Base-by-base conservation (phyloP, 2,888 invertebrate genomes). In the Axea sp. region DNA sequence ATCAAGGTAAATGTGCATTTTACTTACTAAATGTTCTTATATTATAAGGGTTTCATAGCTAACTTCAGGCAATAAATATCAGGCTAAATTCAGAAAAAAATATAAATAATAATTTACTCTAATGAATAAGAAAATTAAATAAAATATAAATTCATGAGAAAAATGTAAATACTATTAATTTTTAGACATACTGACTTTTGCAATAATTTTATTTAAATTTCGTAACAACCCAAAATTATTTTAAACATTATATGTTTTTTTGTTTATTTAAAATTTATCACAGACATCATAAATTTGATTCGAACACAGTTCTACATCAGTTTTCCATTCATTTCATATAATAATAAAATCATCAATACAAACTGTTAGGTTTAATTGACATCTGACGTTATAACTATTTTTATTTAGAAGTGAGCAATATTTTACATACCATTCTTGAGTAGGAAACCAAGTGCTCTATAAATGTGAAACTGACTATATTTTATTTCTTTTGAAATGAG, bases 1-100 rank as follows among this genome's bases (percentile, higher is more conserved):
- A 1, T 94, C 95, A 78, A 93, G 95, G 93, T 95, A 88, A 88
- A 89, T 79, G 11, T 22, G 1, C 30, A 17, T 53, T 28, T 28
- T 22, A 31, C 22, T 55, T 22, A 1, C 39, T 17, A 8, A 22
- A 39, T 19, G 11, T 30, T 15, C 33, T 28, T 30, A 19, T 24
- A 9, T 28, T 31, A 9, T 37, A 15, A 24, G 6, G 28, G 7
- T 35, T 28, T 39, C 12, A 33, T 24, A 45, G 4, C 9, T 9
- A 35, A 51, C 6, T 4, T 33, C 12, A 1, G 19, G 19, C 8
- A 12, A 37, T 24, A 33, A 35, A 8, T 9, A 26, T 53, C 37
- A 9, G 19, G n/a, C n/a, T n/a, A n/a, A n/a, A n/a, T n/a, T n/a
- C n/a, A n/a, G n/a, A n/a, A n/a, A n/a, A n/a, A n/a, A n/a, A n/a